Evolutionary conservation across 2,797 vertebrate species (phyloP).

Genomic region (Xerus rutilus): DNA sequence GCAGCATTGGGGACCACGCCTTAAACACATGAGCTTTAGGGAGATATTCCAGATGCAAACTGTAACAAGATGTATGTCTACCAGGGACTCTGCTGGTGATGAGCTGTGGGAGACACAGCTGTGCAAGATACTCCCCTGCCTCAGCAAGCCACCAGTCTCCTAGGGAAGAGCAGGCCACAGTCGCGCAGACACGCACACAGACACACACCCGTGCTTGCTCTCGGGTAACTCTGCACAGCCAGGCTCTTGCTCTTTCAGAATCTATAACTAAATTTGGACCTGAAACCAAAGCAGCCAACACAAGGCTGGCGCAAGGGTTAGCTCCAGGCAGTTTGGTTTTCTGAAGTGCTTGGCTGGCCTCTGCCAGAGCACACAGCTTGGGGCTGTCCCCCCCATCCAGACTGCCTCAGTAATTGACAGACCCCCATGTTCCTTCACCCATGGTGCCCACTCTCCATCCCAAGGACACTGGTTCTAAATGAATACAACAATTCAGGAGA

Average conservation of each 20-base stretch:
- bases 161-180: background rate
- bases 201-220: background rate
- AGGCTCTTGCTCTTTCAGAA: constrained; percentile 26
- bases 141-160: background rate
- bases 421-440: background rate
- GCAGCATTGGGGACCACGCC: no score
- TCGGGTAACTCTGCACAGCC: background rate
- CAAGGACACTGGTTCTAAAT: background rate
- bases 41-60: no score
- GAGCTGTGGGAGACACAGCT: background rate
- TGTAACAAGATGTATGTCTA: no score
- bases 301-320: background rate
- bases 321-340: background rate
- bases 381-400: background rate
- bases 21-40: no score
- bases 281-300: background rate
- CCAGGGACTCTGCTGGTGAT: background rate
- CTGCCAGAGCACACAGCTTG: background rate
- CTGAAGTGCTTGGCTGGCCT: background rate
- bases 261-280: constrained; percentile 36
- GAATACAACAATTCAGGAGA: background rate
- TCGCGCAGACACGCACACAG: background rate
- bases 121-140: background rate
- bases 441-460: background rate
- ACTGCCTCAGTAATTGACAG: background rate